phyloP scores from a whole-genome alignment of 2,113 vertebrate species.

The Oreochromis aureus region DNA sequence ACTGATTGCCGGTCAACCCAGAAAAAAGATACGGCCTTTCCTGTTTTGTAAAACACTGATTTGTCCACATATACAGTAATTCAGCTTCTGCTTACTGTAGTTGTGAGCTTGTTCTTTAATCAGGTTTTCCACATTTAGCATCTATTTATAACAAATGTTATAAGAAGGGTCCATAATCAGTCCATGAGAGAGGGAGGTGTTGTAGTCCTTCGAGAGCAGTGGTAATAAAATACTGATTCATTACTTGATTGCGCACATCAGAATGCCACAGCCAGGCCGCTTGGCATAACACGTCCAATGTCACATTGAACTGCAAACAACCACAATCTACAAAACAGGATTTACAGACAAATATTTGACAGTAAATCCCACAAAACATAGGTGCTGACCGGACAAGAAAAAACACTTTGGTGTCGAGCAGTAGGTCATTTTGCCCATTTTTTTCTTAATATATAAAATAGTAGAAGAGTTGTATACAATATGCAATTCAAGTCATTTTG shows the following conservation, averaged over 20 bases:
- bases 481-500: neutral
- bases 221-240: constrained; percentile 48
- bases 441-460: neutral
- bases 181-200: neutral
- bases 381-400: neutral
- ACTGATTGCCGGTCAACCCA: neutral
- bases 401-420: neutral
- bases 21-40: neutral
- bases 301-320: constrained; percentile 38
- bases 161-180: constrained; percentile 3
- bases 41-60: neutral
- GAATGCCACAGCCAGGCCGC: neutral
- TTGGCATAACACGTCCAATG: constrained; percentile 36
- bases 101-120: neutral
- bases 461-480: neutral
- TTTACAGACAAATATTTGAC: constrained; percentile 30
- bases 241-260: constrained; percentile 41
- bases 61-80: neutral
- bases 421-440: neutral
- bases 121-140: neutral
- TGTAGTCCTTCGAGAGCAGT: neutral
- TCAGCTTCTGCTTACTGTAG: neutral
- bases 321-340: neutral
- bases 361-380: constrained; percentile 5
- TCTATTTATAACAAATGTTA: neutral